phyloP scores from a whole-genome alignment of 2,113 vertebrate species.

The Pterocles gutturalis region DNA sequence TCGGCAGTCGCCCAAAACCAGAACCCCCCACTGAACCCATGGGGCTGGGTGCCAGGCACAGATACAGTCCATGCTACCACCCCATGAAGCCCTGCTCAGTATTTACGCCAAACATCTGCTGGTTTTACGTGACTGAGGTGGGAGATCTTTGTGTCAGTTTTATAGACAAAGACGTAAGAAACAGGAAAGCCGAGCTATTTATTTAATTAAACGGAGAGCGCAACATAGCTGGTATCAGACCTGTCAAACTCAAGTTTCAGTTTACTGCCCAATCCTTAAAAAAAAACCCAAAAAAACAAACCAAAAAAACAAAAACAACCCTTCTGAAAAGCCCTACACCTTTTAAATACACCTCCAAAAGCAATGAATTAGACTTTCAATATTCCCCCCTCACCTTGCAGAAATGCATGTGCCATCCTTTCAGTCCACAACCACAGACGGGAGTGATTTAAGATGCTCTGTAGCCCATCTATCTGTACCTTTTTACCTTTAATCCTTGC shows the following conservation, averaged over 20 bases:
- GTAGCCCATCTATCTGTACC: not conserved
- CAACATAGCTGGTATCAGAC: not conserved
- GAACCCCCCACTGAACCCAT: accelerated
- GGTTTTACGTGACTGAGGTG: not conserved
- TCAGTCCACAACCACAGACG: not conserved
- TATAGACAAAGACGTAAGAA: not conserved
- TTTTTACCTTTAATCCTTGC: not conserved
- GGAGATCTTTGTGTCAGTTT: not conserved
- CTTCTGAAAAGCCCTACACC: not conserved
- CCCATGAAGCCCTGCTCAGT: accelerated
- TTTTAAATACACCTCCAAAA: not conserved
- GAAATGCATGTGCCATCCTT: accelerated
- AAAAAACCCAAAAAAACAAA: not conserved
- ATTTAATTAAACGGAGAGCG: not conserved
- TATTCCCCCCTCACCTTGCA: not conserved
- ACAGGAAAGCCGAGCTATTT: not conserved
- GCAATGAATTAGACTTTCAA: not conserved
- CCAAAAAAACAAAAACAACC: too few relatives aligned
- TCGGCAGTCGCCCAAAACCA: not conserved
- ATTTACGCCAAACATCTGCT: not conserved
- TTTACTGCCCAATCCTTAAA: not conserved
- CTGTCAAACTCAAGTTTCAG: not conserved
- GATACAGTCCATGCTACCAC: accelerated
- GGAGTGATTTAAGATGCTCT: not conserved
- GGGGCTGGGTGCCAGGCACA: accelerated